Evolutionary conservation across 2,113 vertebrate species (phyloP), one percentile per base, ranked within the genome.

Genomic region (Chascanopsetta lugubris): DNA sequence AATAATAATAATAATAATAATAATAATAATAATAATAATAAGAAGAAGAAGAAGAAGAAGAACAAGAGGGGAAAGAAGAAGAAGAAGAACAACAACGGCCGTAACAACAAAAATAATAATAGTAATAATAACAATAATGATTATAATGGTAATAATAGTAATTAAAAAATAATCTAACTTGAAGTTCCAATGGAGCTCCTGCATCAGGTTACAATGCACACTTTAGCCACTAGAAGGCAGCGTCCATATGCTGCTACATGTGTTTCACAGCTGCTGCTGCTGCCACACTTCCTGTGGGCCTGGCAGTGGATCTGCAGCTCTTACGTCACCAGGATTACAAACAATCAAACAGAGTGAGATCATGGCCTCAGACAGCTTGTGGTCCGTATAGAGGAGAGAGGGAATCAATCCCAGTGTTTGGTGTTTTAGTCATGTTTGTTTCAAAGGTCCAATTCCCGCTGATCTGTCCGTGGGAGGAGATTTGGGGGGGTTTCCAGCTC

Each of bases 201-300:
- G 27, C 36, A 17, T 30, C 30, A 20, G 18, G 22, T 10, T 49
- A 1, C 13, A 22, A 18, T 21, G 8, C 48, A 45, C 29, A 68
- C 61, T 49, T 32, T 46, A 27, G 8, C 72, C 87, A 87, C 85
- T 67, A 85, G 85, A 72, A 75, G 84, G 59, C 82, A 48, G 34
- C 43, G 20, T 79, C 48, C 42, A 25, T 60, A 17, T 40, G 48
- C 43, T 18, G 32, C 21, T 26, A 17, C 50, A 5, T 30, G 73
- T 57, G 2, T 21, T 46, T 27, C 17, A 26, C 18, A 45, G 46
- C 50, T 13, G 5, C n/a, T n/a, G n/a, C n/a, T n/a, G n/a, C n/a
- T n/a, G n/a, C n/a, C 34, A 18, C 36, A 47, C 32, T 46, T 50
- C 21, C 46, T 53, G 5, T 45, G 18, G 20, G 8, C 17, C 17